Evolutionary conservation across 1,140 invertebrate genomes (phyloP).

Genomic region (Euwallacea similis): DNA sequence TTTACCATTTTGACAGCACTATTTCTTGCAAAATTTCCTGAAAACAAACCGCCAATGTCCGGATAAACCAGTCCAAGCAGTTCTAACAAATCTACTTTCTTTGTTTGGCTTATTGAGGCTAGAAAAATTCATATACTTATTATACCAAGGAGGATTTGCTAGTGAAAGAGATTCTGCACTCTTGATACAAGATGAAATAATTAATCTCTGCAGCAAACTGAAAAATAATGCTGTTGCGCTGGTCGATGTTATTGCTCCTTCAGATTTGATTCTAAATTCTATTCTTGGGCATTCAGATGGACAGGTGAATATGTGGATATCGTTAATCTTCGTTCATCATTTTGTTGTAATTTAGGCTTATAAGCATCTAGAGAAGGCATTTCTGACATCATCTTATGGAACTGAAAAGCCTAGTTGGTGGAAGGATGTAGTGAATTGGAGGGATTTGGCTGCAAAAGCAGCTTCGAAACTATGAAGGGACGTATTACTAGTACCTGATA

Average conservation of each 20-base stretch:
- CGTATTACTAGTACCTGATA: too few relatives aligned
- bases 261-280: conserved; percentile 85
- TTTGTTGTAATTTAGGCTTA: conserved; percentile 58
- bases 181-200: conserved; percentile 61
- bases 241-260: conserved; percentile 82
- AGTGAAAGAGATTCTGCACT: conserved; percentile 53
- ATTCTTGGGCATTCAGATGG: conserved; percentile 78
- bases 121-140: conserved; percentile 72
- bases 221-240: conserved; percentile 73
- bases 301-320: conserved; percentile 56
- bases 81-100: conserved; percentile 67
- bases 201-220: conserved; percentile 64
- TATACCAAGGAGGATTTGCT: conserved; percentile 75
- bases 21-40: conserved; percentile 63
- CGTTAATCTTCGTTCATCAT: too few relatives aligned
- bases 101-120: conserved; percentile 72
- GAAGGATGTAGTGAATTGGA: conserved; percentile 59
- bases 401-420: conserved; percentile 61
- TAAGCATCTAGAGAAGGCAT: conserved; percentile 59
- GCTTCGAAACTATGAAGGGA: conserved; percentile 14
- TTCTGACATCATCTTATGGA: conserved; percentile 59
- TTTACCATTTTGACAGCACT: conserved; percentile 56
- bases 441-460: neutral
- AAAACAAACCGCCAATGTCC: conserved; percentile 58
- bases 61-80: conserved; percentile 55